Percentiles rank a stretch among this genome's conserved stretches.
Conservation (phyloP, 2,888 invertebrate genomes). For the Mongoloraphidia duomilia region DNA sequence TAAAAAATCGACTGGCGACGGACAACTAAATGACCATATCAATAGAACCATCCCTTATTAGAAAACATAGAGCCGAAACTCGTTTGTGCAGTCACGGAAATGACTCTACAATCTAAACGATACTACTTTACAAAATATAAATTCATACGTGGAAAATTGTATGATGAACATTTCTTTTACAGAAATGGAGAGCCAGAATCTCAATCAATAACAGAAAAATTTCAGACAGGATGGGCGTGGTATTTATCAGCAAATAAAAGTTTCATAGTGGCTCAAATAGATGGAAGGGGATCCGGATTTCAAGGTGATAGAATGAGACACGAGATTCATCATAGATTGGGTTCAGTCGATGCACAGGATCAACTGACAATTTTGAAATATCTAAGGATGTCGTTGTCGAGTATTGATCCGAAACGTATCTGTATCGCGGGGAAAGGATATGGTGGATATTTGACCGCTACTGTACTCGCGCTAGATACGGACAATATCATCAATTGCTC, state of each 20-base stretch:
- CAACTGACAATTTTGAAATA: constrained; percentile 48
- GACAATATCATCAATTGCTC: constrained; percentile 70
- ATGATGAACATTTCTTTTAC: constrained; percentile 17
- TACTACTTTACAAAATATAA: too few species aligned
- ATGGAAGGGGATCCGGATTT: constrained; percentile 75
- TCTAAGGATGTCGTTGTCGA: constrained; percentile 62
- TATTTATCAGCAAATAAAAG: constrained; percentile 69
- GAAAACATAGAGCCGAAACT: too few species aligned
- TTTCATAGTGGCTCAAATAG: constrained; percentile 77
- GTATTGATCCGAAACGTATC: constrained; percentile 65
- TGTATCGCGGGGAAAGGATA: constrained; percentile 82
- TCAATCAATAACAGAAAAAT: constrained; percentile 71
- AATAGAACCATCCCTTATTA: too few species aligned
- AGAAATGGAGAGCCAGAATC: constrained; percentile 71
- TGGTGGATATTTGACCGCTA: constrained; percentile 73
- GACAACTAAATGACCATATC: too few species aligned
- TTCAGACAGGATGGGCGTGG: constrained; percentile 69
- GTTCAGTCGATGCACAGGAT: constrained; percentile 48
- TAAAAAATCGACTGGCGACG: too few species aligned
- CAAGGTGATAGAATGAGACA: constrained; percentile 63
- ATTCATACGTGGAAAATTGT: too few species aligned
- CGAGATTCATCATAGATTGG: constrained; percentile 50
- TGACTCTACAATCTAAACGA: too few species aligned
- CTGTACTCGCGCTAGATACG: constrained; percentile 63
- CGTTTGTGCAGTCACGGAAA: too few species aligned